These are phyloP conservation scores for Melangyna quadrimaculata DNA, from an alignment of 2,888 invertebrate species.

Conservation along the genomic window DNA sequence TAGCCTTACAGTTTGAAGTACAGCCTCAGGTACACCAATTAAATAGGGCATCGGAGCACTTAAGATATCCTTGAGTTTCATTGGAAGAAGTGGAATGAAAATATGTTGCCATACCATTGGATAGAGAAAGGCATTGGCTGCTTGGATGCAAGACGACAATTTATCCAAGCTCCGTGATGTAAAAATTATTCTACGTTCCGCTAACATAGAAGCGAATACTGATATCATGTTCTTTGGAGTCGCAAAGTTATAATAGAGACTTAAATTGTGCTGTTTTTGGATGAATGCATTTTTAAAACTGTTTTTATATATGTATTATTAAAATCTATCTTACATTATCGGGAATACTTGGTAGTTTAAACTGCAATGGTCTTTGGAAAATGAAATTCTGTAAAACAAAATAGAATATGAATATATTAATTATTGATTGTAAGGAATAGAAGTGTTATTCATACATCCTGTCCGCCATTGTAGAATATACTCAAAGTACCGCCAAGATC, in stretches of 20 bases:
- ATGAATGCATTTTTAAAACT: not conserved
- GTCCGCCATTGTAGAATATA: conserved; percentile 84
- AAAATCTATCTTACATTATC: conserved; percentile 90
- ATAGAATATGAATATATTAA: conserved; percentile 77
- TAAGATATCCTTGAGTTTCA: conserved; percentile 93
- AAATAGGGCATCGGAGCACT: conserved; percentile 99
- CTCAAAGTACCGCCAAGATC: conserved; percentile 86
- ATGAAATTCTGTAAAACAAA: conserved; percentile 87
- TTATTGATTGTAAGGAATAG: conserved; percentile 64
- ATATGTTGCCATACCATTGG: conserved; percentile 99
- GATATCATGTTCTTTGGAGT: conserved; percentile 96
- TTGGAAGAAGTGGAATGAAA: conserved; percentile 96
- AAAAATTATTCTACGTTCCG: conserved; percentile 96
- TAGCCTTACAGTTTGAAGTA: conserved; percentile 84
- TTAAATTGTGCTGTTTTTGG: conserved; percentile 92
- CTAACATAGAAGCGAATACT: conserved; percentile 96
- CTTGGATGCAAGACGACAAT: conserved; percentile 95
- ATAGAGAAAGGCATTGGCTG: conserved; percentile 95
- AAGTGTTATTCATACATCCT: conserved; percentile 82
- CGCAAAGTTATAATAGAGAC: conserved; percentile 98
- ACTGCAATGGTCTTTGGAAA: conserved; percentile 89
- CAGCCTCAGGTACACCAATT: conserved; percentile 94
- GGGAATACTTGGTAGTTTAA: conserved; percentile 95
- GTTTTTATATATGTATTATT: too few species aligned
- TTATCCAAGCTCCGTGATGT: conserved; percentile 94